These are phyloP conservation scores for Tiliacea citrago DNA, from an alignment of 2,888 invertebrate genomes.

Conservation along the genomic window DNA sequence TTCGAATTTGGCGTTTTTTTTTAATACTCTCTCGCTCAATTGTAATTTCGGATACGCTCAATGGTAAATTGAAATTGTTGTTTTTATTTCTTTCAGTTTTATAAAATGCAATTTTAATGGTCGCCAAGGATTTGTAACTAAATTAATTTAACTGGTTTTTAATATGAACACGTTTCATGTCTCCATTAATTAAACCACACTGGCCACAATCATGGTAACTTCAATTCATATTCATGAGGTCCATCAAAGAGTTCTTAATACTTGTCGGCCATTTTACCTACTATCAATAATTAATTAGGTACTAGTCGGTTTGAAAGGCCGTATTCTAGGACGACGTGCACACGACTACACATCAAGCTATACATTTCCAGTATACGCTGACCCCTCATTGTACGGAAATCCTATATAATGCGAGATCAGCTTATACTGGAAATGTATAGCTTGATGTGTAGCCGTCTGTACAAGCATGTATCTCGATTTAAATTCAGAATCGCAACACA, in stretches of 20 bases:
- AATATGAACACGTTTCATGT: constrained; percentile 7
- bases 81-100: constrained; percentile 23
- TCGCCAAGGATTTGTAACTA: constrained; percentile 15
- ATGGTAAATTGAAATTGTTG: constrained; percentile 23
- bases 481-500: not conserved
- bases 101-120: constrained; percentile 18
- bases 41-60: constrained; percentile 49
- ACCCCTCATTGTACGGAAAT: too few species aligned
- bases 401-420: too few species aligned
- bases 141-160: constrained; percentile 29
- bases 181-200: constrained; percentile 25
- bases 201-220: constrained; percentile 15
- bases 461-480: not conserved
- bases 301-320: not conserved
- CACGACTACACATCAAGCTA: too few species aligned
- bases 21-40: constrained; percentile 43
- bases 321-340: constrained; percentile 2
- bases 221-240: constrained; percentile 42
- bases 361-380: too few species aligned
- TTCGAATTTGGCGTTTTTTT: constrained; percentile 85
- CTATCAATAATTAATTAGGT: not conserved
- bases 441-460: too few species aligned
- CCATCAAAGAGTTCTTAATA: constrained; percentile 26
- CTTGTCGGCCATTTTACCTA: constrained; percentile 23
- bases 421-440: too few species aligned